Percentiles rank a stretch among this genome's conserved stretches.
Evolutionary conservation across 92 coral and sea anemone genomes (phyloP).

Genomic region (Anthopleura xanthogrammica): DNA sequence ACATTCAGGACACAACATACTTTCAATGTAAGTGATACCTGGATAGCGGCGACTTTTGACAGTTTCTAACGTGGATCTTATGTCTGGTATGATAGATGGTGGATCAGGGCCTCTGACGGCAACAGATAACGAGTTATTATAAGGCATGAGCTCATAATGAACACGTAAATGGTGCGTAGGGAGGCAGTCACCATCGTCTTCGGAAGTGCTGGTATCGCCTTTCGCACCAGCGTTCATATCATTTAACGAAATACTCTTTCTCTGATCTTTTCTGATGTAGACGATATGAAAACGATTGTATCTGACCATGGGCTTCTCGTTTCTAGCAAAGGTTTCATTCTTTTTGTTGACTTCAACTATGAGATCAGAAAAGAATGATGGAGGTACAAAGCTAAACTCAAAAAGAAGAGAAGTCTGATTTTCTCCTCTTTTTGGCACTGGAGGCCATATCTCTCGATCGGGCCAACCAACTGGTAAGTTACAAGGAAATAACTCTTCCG

Average conservation of each 20-base stretch:
- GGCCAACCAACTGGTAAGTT: constrained; percentile 53
- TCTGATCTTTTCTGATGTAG: constrained; percentile 27
- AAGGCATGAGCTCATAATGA: constrained; percentile 34
- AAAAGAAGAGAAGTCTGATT: constrained; percentile 28
- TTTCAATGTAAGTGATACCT: constrained; percentile 6
- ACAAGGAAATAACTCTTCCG: constrained; percentile 40
- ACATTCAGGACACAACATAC: constrained; percentile 38
- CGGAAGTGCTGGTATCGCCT: neutral
- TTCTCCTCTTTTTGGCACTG: constrained; percentile 23
- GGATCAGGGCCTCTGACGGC: constrained; percentile 35
- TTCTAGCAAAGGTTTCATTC: no score
- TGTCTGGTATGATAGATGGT: constrained; percentile 31
- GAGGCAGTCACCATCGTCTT: no score
- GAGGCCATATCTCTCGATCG: constrained; percentile 43
- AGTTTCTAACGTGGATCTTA: constrained; percentile 15
- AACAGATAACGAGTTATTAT: constrained; percentile 32
- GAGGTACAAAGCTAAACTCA: constrained; percentile 30
- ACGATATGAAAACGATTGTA: no score
- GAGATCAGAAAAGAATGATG: constrained; percentile 28
- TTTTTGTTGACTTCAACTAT: constrained; percentile 15
- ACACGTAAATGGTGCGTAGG: constrained; percentile 11
- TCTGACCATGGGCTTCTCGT: no score
- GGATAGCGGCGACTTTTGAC: constrained; percentile 22
- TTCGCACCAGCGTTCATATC: neutral
- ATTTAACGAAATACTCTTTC: neutral